These are phyloP conservation scores for Microctenopoma lineatum DNA, from an alignment of 2,797 vertebrate species.

Conservation along the genomic window DNA sequence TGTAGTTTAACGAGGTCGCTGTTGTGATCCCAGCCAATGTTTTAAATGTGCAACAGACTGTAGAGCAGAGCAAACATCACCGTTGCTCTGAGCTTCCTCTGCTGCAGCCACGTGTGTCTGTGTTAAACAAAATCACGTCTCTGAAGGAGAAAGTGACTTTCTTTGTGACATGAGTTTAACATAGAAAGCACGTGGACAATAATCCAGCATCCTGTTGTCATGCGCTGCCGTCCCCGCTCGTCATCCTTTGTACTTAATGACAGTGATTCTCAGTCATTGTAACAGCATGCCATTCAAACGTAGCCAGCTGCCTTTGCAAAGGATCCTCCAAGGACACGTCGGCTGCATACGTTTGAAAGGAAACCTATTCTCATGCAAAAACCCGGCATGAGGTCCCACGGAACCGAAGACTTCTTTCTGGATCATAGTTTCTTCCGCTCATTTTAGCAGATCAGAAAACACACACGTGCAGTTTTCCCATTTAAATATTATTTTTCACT, in stretches of 20 bases:
- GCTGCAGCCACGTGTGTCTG: no score
- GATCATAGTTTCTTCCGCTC: not conserved
- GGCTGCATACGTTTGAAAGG: not conserved
- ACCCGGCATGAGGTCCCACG: not conserved
- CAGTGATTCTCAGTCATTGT: slow-evolving; percentile 24
- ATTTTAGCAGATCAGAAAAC: no score
- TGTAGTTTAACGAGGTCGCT: no score
- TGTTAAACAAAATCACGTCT: no score
- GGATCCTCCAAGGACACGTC: not conserved
- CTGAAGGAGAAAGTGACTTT: not conserved
- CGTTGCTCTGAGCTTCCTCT: no score
- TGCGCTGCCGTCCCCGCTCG: not conserved
- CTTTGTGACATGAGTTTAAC: not conserved
- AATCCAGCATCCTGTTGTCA: not conserved
- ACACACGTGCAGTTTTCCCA: not conserved
- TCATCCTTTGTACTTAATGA: not conserved
- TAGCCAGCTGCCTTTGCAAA: not conserved
- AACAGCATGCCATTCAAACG: slow-evolving; percentile 3
- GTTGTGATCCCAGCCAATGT: no score
- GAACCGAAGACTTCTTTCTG: no score
- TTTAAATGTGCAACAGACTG: no score
- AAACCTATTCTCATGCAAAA: not conserved
- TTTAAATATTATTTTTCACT: not conserved
- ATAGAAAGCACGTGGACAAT: not conserved
- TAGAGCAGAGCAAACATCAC: no score